Percentiles rank a stretch among this genome's conserved stretches.
Evolutionary conservation across 2,888 invertebrate genomes (phyloP).

Genomic region (Drepana falcataria): DNA sequence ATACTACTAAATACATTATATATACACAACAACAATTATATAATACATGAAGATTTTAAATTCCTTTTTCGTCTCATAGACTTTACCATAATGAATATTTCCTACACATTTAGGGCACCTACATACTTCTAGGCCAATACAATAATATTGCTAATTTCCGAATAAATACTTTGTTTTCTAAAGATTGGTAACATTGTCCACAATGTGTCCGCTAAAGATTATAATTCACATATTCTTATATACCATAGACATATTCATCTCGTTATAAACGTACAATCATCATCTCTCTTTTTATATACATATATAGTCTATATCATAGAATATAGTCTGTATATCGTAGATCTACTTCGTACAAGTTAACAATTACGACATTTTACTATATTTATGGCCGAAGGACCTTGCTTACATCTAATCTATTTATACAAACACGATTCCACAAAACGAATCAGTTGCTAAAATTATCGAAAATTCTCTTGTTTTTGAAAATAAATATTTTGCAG

Average conservation of each 20-base stretch:
- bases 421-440: conserved; percentile 24
- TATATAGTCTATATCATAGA: too few relatives aligned
- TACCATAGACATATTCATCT: conserved; percentile 3
- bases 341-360: too few relatives aligned
- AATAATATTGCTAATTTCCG: conserved; percentile 21
- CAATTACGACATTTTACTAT: neutral
- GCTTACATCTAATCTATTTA: conserved; percentile 5
- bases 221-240: conserved; percentile 15
- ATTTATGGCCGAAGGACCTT: conserved; percentile 7
- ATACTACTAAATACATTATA: neutral
- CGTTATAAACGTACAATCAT: conserved; percentile 10
- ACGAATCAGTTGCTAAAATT: conserved; percentile 42
- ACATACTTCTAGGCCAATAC: conserved; percentile 35
- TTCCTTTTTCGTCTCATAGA: conserved; percentile 51
- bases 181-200: conserved; percentile 17
- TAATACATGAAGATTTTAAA: conserved; percentile 34
- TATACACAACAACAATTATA: neutral
- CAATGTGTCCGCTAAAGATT: conserved; percentile 32
- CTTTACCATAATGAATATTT: conserved; percentile 23
- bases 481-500: conserved; percentile 22
- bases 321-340: too few relatives aligned
- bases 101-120: conserved; percentile 18
- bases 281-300: neutral
- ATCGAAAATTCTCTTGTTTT: conserved; percentile 36
- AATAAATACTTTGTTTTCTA: conserved; percentile 17